Evolutionary conservation across 2,113 vertebrate genomes (phyloP), one percentile per base, ranked within the genome.

Genomic region (Anarrhichthys ocellatus): DNA sequence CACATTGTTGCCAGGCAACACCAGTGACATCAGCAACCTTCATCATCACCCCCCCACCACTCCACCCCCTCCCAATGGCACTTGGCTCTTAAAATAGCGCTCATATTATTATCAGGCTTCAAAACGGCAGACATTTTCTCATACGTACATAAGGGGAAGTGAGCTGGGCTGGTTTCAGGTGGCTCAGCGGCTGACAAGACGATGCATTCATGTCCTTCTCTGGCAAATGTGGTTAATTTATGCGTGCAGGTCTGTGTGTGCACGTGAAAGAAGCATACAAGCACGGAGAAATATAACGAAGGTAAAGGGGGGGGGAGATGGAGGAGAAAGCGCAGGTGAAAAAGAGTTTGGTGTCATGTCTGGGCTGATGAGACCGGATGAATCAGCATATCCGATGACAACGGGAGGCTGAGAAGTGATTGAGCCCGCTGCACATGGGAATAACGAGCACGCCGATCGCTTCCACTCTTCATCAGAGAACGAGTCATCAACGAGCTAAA

Each of bases 1-100:
- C 91, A 93, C 80, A 87, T 73, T 80, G 94, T 95, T 96, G 89
- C 95, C 92, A 92, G 67, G 95, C 93, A 94, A 96, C 95, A 90
- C 82, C 34, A 78, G 93, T 90, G 92, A 96, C 92, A 94, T 96
- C 93, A 95, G 94, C 92, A 94, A 92, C 90, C 81, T 92, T 87
- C 91, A 91, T 91, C 90, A 83, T 74, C 85, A 62, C 77, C 48
- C 84, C 0, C 14, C 56, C 24, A 6, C 48, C 69, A 64, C 82
- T 62, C 73, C 71, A n/a, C 67, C 64, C 87, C n/a, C 76, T 22
- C 76, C 89, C 89, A 90, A 56, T 82, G 82, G 80, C 85, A 71
- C 90, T 84, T 70, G 80, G 83, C 70, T 92, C 94, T 87, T 89
- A 95, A 96, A 95, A 95, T 95, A 95, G 94, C 88, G 7, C 90